phyloP scores from a whole-genome alignment of 35 echinoderm and acorn worm genomes.

The Ophiothrix spiculata region DNA sequence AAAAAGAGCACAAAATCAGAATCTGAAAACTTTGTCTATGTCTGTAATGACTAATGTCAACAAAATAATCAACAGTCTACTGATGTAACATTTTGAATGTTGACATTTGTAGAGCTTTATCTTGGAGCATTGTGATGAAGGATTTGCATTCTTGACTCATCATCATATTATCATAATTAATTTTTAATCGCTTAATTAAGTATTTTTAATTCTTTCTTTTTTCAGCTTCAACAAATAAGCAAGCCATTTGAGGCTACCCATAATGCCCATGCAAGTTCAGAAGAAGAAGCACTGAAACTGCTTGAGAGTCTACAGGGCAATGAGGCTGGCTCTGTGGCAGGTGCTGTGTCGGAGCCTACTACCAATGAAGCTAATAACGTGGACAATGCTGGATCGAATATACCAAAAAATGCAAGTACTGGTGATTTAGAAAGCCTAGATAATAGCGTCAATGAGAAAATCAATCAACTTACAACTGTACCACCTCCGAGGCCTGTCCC shows the following conservation, averaged over 20 bases:
- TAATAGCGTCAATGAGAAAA: slow-evolving; percentile 15
- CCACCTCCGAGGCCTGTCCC: background rate
- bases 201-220: slow-evolving; percentile 21
- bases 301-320: slow-evolving; percentile 57
- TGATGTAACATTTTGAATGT: too few species aligned
- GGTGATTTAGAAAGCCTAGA: background rate
- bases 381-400: background rate
- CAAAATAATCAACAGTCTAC: too few species aligned
- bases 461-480: background rate
- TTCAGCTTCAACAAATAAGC: slow-evolving; percentile 57
- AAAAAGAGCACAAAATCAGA: too few species aligned
- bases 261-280: slow-evolving; percentile 43
- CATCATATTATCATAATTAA: too few species aligned
- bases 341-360: background rate
- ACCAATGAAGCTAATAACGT: background rate
- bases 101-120: too few species aligned
- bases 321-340: background rate
- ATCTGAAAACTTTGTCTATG: too few species aligned
- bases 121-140: too few species aligned
- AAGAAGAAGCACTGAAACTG: slow-evolving; percentile 48
- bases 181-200: too few species aligned
- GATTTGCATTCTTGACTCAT: too few species aligned
- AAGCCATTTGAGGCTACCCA: slow-evolving; percentile 72
- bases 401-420: slow-evolving; percentile 8
- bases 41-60: too few species aligned